A percentile compares a stretch with the other conserved stretches of the same genome.
These are phyloP conservation scores for Selenia dentaria DNA, from an alignment of 2,888 invertebrate genomes.

Conservation along the genomic window DNA sequence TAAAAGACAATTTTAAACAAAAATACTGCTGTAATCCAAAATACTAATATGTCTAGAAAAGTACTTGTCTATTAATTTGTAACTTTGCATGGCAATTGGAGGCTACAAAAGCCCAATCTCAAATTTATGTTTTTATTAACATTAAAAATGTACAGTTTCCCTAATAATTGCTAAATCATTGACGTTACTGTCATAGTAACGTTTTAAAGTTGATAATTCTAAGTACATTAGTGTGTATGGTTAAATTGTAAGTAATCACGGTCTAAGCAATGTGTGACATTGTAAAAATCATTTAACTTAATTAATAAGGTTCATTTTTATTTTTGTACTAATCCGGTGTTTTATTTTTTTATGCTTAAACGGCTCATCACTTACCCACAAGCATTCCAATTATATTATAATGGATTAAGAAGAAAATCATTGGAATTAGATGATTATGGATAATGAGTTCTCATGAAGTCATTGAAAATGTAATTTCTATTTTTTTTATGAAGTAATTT, in stretches of 20 bases:
- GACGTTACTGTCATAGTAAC: conserved; percentile 9
- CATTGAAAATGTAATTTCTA: not conserved
- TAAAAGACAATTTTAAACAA: too few relatives aligned
- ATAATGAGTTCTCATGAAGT: conserved; percentile 12
- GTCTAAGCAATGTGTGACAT: conserved; percentile 60
- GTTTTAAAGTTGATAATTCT: conserved; percentile 21
- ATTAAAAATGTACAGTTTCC: too few relatives aligned
- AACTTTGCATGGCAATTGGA: too few relatives aligned
- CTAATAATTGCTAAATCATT: conserved; percentile 21
- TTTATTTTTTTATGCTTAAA: conserved; percentile 29
- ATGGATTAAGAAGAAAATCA: not conserved
- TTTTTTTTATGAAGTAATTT: not conserved
- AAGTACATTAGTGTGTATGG: conserved; percentile 50
- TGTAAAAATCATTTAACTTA: conserved; percentile 39
- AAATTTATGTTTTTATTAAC: too few relatives aligned
- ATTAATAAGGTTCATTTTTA: conserved; percentile 31
- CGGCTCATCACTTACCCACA: conserved; percentile 29
- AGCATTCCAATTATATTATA: conserved; percentile 41
- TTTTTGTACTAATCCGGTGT: conserved; percentile 50
- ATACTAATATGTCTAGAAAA: too few relatives aligned
- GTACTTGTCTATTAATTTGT: too few relatives aligned
- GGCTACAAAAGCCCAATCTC: too few relatives aligned
- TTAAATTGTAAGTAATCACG: conserved; percentile 35
- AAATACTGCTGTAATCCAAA: too few relatives aligned
- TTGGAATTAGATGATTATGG: not conserved